These are phyloP conservation scores for Campylomormyrus tamandua DNA, from an alignment of 2,113 vertebrate species.

Conservation along the genomic window DNA sequence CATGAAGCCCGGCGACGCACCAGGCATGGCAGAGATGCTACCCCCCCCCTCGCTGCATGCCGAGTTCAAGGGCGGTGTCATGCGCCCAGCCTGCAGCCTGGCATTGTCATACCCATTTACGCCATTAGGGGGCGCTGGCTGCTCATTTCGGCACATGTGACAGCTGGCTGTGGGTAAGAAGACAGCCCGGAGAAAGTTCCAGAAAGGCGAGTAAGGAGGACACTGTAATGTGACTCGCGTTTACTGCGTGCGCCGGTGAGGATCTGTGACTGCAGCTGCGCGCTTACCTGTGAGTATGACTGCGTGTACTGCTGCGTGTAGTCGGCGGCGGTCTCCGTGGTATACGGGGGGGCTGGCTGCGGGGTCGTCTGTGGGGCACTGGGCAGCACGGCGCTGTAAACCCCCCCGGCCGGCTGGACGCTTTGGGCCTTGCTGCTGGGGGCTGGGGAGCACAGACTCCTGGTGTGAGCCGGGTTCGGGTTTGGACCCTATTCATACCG, in stretches of 20 bases:
- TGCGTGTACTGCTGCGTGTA: constrained; percentile 73
- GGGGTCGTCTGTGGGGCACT: constrained; percentile 64
- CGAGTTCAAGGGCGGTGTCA: not conserved
- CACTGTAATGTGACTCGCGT: not conserved
- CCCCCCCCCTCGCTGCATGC: not conserved
- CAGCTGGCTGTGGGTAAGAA: not conserved
- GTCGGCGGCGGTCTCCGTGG: constrained; percentile 61
- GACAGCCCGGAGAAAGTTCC: not conserved
- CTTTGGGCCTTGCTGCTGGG: constrained; percentile 65
- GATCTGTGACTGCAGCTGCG: not conserved
- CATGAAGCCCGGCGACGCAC: not conserved
- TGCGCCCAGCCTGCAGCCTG: not conserved
- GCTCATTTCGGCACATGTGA: not conserved
- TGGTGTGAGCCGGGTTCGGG: not conserved
- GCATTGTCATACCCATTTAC: not conserved
- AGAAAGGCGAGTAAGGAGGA: not conserved
- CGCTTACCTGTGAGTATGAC: constrained; percentile 64
- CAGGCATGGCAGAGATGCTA: not conserved
- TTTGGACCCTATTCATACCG: not conserved
- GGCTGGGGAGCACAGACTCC: constrained; percentile 38
- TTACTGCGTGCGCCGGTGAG: not conserved
- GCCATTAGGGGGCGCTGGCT: not conserved
- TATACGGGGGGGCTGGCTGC: constrained; percentile 56
- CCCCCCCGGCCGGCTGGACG: constrained; percentile 52
- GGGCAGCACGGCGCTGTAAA: constrained; percentile 56